phyloP scores from a whole-genome alignment of 2,888 invertebrate species.

The Drosophila melanosoma region DNA sequence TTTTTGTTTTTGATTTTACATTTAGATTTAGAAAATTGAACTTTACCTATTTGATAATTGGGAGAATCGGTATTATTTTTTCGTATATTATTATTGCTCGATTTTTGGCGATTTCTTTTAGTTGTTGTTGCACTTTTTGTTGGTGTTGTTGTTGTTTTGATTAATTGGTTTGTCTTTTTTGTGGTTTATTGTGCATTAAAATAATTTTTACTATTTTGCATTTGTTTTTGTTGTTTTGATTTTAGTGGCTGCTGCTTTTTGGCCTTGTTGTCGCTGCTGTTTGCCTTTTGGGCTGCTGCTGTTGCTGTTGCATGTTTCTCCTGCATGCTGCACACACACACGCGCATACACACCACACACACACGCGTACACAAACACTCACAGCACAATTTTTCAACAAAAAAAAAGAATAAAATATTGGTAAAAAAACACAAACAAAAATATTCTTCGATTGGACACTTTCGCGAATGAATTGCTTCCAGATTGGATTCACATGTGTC shows the following conservation, averaged over 20 bases:
- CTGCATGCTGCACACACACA: constrained; percentile 45
- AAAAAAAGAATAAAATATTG: constrained; percentile 22
- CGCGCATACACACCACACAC: constrained; percentile 13
- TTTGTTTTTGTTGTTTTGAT: constrained; percentile 18
- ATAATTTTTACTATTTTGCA: constrained; percentile 7
- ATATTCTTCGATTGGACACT: background rate
- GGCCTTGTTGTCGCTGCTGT: constrained; percentile 23
- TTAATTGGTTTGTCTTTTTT: constrained; percentile 15
- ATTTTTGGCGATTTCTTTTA: constrained; percentile 4
- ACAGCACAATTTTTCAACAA: constrained; percentile 15
- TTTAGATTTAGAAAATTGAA: constrained; percentile 68
- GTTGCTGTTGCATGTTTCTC: constrained; percentile 37
- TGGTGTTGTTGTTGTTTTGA: background rate
- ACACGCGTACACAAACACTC: constrained; percentile 5
- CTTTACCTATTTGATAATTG: constrained; percentile 72
- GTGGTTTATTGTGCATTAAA: constrained; percentile 18
- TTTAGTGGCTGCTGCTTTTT: constrained; percentile 17
- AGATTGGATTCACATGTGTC: background rate
- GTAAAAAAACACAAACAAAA: constrained; percentile 4
- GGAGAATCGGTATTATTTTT: constrained; percentile 34
- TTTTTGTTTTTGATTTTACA: constrained; percentile 28
- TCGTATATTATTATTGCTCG: constrained; percentile 7
- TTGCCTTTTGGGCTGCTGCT: constrained; percentile 23
- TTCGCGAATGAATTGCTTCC: background rate
- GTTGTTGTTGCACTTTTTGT: constrained; percentile 5